These are phyloP conservation scores for Cataglyphis hispanica DNA, from an alignment of 1,140 invertebrate species.

Conservation along the genomic window DNA sequence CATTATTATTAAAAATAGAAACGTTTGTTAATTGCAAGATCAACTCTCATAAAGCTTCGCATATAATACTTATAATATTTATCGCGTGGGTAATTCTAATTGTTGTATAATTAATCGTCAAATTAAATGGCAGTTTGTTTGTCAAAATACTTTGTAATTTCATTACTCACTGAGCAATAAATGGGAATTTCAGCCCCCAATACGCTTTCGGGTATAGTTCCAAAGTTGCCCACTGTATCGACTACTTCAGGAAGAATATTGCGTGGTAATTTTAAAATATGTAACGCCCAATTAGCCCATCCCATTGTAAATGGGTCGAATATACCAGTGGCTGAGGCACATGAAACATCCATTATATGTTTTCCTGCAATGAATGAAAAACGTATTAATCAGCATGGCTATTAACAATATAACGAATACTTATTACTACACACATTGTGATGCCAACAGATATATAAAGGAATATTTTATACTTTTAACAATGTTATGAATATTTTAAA, in stretches of 20 bases:
- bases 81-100: not conserved
- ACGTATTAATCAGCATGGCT: not conserved
- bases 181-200: slow-evolving; percentile 94
- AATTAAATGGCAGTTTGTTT: not conserved
- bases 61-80: not conserved
- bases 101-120: not conserved
- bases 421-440: not conserved
- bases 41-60: not conserved
- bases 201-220: slow-evolving; percentile 88
- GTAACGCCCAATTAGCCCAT: slow-evolving; percentile 92
- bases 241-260: slow-evolving; percentile 93
- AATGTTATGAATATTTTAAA: not conserved
- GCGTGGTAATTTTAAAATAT: slow-evolving; percentile 90
- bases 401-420: not conserved
- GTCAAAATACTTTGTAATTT: slow-evolving; percentile 17
- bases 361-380: slow-evolving; percentile 71
- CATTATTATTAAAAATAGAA: slow-evolving; percentile 19
- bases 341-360: slow-evolving; percentile 95
- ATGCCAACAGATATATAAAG: too few species aligned
- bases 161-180: slow-evolving; percentile 89
- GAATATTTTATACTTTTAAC: not conserved
- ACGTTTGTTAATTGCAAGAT: not conserved
- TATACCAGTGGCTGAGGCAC: slow-evolving; percentile 95
- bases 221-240: slow-evolving; percentile 92
- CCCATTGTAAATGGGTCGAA: slow-evolving; percentile 96